phyloP scores from a whole-genome alignment of 2,113 vertebrate species.

The Hippocampus abdominalis region DNA sequence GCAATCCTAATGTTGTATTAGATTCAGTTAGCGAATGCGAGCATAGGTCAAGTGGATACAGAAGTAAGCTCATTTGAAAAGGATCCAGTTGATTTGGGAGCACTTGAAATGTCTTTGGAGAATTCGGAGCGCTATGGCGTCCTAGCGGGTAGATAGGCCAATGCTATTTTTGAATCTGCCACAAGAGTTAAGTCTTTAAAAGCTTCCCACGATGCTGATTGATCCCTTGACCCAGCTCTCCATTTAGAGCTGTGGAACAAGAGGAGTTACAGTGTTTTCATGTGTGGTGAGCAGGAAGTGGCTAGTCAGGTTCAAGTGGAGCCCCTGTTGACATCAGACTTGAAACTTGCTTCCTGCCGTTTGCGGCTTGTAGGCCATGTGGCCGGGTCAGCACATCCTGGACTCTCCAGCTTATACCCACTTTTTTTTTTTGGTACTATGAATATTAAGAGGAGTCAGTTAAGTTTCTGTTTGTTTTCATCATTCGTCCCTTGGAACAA shows the following conservation, averaged over 20 bases:
- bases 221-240: slow-evolving; percentile 62
- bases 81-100: slow-evolving; percentile 25
- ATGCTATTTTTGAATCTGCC: slow-evolving; percentile 65
- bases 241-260: slow-evolving; percentile 64
- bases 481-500: neutral
- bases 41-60: slow-evolving; percentile 23
- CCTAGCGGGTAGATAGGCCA: slow-evolving; percentile 39
- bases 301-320: slow-evolving; percentile 63
- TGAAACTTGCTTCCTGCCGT: slow-evolving; percentile 51
- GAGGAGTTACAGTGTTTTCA: slow-evolving; percentile 53
- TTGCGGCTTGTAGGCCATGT: slow-evolving; percentile 16
- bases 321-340: slow-evolving; percentile 59
- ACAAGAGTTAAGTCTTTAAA: slow-evolving; percentile 60
- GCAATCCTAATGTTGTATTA: neutral
- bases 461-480: neutral
- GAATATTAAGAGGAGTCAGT: neutral
- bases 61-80: slow-evolving; percentile 32
- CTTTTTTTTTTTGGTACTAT: neutral
- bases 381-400: slow-evolving; percentile 3
- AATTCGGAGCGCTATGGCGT: slow-evolving; percentile 27
- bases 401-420: neutral
- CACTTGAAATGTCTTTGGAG: slow-evolving; percentile 25
- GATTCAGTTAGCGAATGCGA: neutral
- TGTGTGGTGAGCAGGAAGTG: slow-evolving; percentile 61
- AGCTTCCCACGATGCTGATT: slow-evolving; percentile 70